Conservation (phyloP, 1,140 invertebrate species). For the Drosophila willistoni region DNA sequence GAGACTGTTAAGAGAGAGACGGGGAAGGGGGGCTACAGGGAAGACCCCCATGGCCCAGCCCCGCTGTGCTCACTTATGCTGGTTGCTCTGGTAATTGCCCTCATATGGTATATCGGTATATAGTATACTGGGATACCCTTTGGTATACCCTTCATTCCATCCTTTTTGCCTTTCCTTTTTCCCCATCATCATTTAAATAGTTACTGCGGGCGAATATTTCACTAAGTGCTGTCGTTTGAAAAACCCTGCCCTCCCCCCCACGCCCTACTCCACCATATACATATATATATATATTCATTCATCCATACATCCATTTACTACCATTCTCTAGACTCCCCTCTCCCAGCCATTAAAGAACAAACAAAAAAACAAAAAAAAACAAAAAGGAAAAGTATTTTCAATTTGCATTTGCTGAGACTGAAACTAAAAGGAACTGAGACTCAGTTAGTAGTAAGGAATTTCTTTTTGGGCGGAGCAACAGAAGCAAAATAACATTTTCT, state of each 20-base stretch:
- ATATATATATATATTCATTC: too few species aligned
- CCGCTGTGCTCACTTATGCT: slow-evolving; percentile 69
- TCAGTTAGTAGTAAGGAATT: too few species aligned
- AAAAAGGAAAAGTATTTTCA: slow-evolving; percentile 39
- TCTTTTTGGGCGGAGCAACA: background rate
- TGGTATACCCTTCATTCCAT: too few species aligned
- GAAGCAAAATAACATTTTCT: background rate
- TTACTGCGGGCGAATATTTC: slow-evolving; percentile 74
- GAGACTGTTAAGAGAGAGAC: background rate
- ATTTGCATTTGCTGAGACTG: slow-evolving; percentile 56
- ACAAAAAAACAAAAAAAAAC: too few species aligned
- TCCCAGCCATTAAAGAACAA: background rate
- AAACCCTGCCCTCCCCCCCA: background rate
- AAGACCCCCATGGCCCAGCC: slow-evolving; percentile 14
- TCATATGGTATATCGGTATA: slow-evolving; percentile 8
- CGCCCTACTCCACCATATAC: background rate
- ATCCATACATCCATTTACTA: background rate
- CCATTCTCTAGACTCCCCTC: background rate
- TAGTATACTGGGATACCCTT: background rate
- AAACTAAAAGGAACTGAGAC: too few species aligned
- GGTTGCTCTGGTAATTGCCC: slow-evolving; percentile 57
- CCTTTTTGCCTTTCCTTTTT: too few species aligned
- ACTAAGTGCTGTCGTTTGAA: slow-evolving; percentile 62
- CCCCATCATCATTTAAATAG: slow-evolving; percentile 71
- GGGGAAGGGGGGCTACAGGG: background rate